A percentile compares a stretch with the other conserved stretches of the same genome.
These are phyloP conservation scores for Stegodyphus dumicola DNA, from an alignment of 1,140 invertebrate species.

Conservation along the genomic window DNA sequence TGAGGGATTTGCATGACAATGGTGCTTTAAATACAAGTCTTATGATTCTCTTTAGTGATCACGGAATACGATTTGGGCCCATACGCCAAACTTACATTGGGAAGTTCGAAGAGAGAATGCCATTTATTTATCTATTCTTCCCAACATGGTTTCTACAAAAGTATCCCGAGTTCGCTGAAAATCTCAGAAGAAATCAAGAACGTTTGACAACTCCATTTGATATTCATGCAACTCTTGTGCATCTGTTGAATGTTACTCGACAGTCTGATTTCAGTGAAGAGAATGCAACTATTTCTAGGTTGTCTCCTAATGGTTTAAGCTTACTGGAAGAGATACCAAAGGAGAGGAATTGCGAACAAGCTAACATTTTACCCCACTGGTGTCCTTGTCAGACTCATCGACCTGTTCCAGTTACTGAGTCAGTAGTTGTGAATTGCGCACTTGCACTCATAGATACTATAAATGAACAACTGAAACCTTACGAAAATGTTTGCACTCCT, in stretches of 20 bases:
- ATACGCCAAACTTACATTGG: slow-evolving; percentile 83
- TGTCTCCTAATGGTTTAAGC: slow-evolving; percentile 75
- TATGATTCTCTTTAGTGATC: slow-evolving; percentile 89
- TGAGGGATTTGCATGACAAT: slow-evolving; percentile 63
- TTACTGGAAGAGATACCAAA: slow-evolving; percentile 78
- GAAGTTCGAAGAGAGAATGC: slow-evolving; percentile 74
- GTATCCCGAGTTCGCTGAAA: slow-evolving; percentile 75
- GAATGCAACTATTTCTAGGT: slow-evolving; percentile 1
- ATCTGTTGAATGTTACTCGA: slow-evolving; percentile 49
- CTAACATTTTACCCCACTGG: slow-evolving; percentile 68
- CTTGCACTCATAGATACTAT: slow-evolving; percentile 64
- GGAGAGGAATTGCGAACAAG: slow-evolving; percentile 67
- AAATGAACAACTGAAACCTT: slow-evolving; percentile 44
- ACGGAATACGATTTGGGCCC: slow-evolving; percentile 89
- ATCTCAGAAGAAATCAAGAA: slow-evolving; percentile 76
- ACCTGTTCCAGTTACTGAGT: slow-evolving; percentile 26
- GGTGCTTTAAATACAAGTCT: slow-evolving; percentile 71
- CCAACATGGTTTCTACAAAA: slow-evolving; percentile 78
- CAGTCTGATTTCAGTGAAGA: slow-evolving; percentile 1
- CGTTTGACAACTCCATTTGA: slow-evolving; percentile 71
- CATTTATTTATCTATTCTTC: slow-evolving; percentile 82
- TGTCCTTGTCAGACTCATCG: slow-evolving; percentile 67
- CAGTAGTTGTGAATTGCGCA: slow-evolving; percentile 32
- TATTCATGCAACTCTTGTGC: slow-evolving; percentile 68
- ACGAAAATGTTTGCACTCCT: slow-evolving; percentile 72